Evolutionary conservation across 1,140 invertebrate species (phyloP).

Genomic region (Chironomus tepperi): DNA sequence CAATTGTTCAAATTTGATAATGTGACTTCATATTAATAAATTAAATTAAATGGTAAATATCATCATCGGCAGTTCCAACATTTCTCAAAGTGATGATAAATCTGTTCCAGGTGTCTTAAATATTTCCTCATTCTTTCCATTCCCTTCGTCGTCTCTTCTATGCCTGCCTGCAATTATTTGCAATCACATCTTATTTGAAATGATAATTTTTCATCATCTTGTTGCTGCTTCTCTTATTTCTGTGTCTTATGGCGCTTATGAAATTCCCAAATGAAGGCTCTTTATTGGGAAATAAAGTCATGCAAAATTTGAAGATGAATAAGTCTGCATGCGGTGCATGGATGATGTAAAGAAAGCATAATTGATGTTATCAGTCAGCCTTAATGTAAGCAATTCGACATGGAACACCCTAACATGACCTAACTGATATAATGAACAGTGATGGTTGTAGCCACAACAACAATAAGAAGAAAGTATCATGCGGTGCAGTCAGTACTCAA

Average conservation of each 20-base stretch:
- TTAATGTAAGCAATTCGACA: background rate
- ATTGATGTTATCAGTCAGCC: background rate
- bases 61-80: background rate
- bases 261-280: background rate
- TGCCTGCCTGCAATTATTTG: background rate
- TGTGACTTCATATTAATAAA: too few species aligned
- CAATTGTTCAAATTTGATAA: background rate
- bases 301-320: background rate
- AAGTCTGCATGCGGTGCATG: background rate
- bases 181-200: background rate
- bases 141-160: background rate
- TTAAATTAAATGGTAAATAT: background rate
- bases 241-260: background rate
- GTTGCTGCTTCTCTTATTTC: background rate
- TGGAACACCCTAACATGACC: background rate
- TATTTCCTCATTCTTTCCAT: background rate
- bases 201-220: slow-evolving; percentile 5
- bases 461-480: background rate
- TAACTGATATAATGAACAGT: background rate
- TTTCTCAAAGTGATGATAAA: too few species aligned
- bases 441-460: background rate
- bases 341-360: background rate
- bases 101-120: background rate
- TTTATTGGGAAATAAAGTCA: background rate
- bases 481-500: background rate